Conservation (phyloP, 1,140 invertebrate genomes). For the Rhopalosiphum maidis region DNA sequence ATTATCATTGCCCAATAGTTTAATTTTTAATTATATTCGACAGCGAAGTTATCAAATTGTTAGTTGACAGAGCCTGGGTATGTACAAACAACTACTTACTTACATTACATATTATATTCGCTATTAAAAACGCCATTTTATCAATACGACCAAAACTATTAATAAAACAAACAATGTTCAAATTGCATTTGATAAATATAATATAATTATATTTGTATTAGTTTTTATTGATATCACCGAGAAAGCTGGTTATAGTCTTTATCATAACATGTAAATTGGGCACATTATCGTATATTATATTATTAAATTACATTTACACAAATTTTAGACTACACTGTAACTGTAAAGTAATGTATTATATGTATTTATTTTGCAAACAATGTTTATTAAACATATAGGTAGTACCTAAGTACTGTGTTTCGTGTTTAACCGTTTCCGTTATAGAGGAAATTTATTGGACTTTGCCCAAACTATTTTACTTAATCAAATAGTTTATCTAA, state of each 20-base stretch:
- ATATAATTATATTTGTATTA: background rate
- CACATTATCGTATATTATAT: background rate
- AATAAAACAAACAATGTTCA: background rate
- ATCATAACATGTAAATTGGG: background rate
- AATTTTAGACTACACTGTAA: background rate
- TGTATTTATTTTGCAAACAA: background rate
- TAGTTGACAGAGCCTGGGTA: background rate
- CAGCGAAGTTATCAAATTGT: background rate
- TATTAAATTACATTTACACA: background rate
- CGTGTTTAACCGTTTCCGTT: background rate
- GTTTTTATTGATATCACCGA: too few species aligned
- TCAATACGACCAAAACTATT: background rate
- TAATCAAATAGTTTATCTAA: slow-evolving; percentile 19
- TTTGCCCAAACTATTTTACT: background rate
- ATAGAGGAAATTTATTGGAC: background rate
- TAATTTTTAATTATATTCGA: background rate
- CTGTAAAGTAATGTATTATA: background rate
- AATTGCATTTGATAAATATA: background rate
- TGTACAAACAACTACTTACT: background rate
- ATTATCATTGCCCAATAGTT: background rate
- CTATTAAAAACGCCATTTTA: background rate
- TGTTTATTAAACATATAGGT: too few species aligned
- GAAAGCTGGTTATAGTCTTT: too few species aligned
- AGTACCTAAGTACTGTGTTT: background rate
- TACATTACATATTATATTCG: background rate